These are phyloP conservation scores for Tachina grossa DNA, from an alignment of 2,888 invertebrate species.

Conservation along the genomic window DNA sequence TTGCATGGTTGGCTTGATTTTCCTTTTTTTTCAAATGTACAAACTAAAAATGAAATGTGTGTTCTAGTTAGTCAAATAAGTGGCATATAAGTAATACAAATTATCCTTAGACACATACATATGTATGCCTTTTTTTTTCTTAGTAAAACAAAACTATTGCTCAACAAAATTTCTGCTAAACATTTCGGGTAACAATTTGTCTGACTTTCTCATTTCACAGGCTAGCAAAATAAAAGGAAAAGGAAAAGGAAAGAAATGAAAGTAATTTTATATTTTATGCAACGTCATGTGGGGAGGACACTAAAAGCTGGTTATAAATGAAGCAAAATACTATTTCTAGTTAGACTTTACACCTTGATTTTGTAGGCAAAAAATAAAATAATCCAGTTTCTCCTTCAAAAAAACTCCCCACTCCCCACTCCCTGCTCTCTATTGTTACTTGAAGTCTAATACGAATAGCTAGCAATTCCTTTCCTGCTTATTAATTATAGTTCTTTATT, in stretches of 20 bases:
- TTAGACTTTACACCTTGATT: conserved; percentile 59
- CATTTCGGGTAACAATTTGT: conserved; percentile 37
- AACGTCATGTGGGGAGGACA: background rate
- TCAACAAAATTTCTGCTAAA: conserved; percentile 43
- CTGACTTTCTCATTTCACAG: background rate
- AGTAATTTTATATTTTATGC: conserved; percentile 41
- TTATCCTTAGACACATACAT: conserved; percentile 25
- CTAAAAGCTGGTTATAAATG: conserved; percentile 5
- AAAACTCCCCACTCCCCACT: too few species aligned
- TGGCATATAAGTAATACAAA: conserved; percentile 8
- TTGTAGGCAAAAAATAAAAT: conserved; percentile 2
- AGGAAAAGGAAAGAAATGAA: background rate
- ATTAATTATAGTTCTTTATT: conserved; percentile 39
- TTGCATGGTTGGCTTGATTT: background rate
- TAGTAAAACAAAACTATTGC: conserved; percentile 7
- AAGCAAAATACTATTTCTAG: background rate
- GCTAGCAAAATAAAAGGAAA: background rate
- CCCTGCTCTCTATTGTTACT: background rate
- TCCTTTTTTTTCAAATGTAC: background rate
- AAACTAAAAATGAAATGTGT: background rate
- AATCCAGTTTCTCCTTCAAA: background rate
- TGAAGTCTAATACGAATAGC: background rate
- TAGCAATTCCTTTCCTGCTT: background rate
- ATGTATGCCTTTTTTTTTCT: conserved; percentile 6
- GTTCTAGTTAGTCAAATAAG: conserved; percentile 22